Evolutionary conservation across 2,888 invertebrate species (phyloP), one percentile per base, ranked within the genome.

Genomic region (Rhagophthalmus giganteus): DNA sequence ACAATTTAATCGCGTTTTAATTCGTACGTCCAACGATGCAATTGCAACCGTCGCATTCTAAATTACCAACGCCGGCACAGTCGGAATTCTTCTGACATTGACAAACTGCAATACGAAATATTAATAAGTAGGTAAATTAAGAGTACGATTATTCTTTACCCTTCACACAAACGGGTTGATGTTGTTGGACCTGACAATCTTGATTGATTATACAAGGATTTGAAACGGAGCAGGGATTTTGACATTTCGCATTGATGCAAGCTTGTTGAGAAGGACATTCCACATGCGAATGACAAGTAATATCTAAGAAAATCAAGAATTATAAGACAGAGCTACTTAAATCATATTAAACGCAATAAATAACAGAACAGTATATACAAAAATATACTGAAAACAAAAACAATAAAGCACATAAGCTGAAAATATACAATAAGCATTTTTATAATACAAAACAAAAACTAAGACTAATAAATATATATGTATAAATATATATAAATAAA

Each of bases 81-180:
- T 88, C 87, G 1, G 81, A 74, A 61, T 82, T 76, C 55, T 80
- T 81, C 74, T 87, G 86, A 69, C 88, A 88, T 71, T 87, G 83
- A 67, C 86, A 86, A 48, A 85, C 85, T 85, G 73, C 40, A 76
- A 72, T 65, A 57, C 59, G 60, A 60, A 54, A 15, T 42, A 12
- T 34, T 15, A 33, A 44, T 3, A 9, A 24, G 27, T 27, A 27
- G 11, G n/a, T 24, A 33, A 12, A 12, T 11, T 13, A 31, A 10
- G 5, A 34, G 10, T 11, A 32, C 34, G 10, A 3, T 6, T 15
- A 8, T 13, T 26, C 9, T 13, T 65, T 77, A 87, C 91, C 88
- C 79, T 85, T 86, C 27, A 87, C 84, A 71, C 93, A 94, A 52
- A 90, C 86, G 5, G 92, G 88, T 69, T 88, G 86, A 72, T 93